Base-by-base conservation (phyloP, 2,113 vertebrate species). In the Cariama cristata region DNA sequence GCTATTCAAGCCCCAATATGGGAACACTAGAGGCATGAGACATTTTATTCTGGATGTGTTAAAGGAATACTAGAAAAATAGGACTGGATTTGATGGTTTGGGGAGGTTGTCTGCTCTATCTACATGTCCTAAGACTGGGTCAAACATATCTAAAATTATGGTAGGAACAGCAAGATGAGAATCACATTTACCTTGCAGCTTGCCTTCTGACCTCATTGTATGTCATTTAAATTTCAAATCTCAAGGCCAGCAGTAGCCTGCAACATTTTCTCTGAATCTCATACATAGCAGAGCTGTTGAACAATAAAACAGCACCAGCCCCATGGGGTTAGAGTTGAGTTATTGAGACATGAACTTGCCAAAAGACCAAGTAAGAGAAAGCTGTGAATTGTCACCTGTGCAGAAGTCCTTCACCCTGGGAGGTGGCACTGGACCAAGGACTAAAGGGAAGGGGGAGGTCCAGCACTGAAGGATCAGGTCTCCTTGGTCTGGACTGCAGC, bases 381-480 rank as follows among this genome's bases (percentile, higher is more conserved):
- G 35, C 55, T 84, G 77, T 35, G 59, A 35, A 11, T 44, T 58
- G 33, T 69, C 33, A 19, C 8, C 50, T 19, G 17, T 24, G 49
- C 40, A 27, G 45, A 75, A 86, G 64, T 72, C 63, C 90, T 27
- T 72, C 53, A 10, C 55, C 56, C 12, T 23, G 30, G 84, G 58
- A 32, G 22, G 9, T 11, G 58, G 35, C 71, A 17, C 32, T 4
- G 19, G 21, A 21, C 14, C 15, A 2, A 49, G 11, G 44, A 63
- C 38, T 20, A 28, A 62, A 21, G 26, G 69, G 44, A 72, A 21
- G 0, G 21, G 16, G 60, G 50, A 88, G 47, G 11, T 26, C 38
- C 2, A 1, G 56, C 44, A 0, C 27, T 1, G 26, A 38, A 13
- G 50, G 64, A 44, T 9, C 58, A 8, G 58, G n/a, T 59, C 50